phyloP scores from a whole-genome alignment of 2,888 invertebrate genomes.

The Caenorhabditis macrosperma region DNA sequence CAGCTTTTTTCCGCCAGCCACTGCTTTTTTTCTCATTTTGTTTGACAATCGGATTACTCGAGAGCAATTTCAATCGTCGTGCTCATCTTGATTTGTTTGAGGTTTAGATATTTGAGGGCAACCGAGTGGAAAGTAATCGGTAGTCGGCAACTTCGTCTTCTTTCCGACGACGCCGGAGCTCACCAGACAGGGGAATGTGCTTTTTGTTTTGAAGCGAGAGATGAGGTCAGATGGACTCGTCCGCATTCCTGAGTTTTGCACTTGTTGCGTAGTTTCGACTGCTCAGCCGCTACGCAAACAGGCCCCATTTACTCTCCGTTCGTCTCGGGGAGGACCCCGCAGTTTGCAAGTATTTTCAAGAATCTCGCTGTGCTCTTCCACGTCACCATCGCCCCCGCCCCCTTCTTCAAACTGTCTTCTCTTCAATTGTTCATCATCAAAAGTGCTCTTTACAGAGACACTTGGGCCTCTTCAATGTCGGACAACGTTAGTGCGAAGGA shows the following conservation, averaged over 20 bases:
- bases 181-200: too few species aligned
- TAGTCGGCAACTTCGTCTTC: too few species aligned
- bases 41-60: slow-evolving; percentile 14
- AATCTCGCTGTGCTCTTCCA: slow-evolving; percentile 22
- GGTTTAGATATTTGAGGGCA: not conserved
- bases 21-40: slow-evolving; percentile 7
- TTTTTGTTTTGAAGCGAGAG: not conserved
- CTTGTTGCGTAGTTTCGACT: slow-evolving; percentile 39
- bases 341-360: slow-evolving; percentile 12
- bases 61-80: slow-evolving; percentile 9
- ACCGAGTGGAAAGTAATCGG: too few species aligned
- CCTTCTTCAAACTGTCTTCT: not conserved
- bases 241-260: slow-evolving; percentile 49
- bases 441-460: slow-evolving; percentile 13
- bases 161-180: too few species aligned
- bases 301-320: slow-evolving; percentile 18
- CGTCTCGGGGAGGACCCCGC: not conserved
- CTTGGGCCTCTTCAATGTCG: slow-evolving; percentile 49
- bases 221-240: not conserved
- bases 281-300: slow-evolving; percentile 42
- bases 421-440: not conserved
- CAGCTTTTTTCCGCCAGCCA: not conserved
- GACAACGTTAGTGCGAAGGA: slow-evolving; percentile 47
- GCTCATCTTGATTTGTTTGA: slow-evolving; percentile 28
- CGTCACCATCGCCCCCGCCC: slow-evolving; percentile 24